Evolutionary conservation across 2,797 vertebrate genomes (phyloP), one percentile per base, ranked within the genome.

Genomic region (Ptychadena robeensis): DNA sequence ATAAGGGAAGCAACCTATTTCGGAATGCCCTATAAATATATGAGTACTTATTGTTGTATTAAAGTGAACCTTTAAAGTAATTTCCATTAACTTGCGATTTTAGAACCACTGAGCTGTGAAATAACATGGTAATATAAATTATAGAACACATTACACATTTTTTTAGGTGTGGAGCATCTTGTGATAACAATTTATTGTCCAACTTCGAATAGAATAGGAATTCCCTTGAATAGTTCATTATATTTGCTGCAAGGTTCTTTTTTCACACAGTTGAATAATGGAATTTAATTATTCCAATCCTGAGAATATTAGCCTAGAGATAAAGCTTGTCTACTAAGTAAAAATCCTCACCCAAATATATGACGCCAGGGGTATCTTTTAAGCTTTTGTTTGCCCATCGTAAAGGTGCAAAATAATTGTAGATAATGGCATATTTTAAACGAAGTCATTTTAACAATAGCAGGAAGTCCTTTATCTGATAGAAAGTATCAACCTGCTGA

Each of bases 51-150:
- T 68, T 81, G 71, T 11, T 74, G 80, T 34, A 65, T 66, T 53
- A 65, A 59, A 44, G 68, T 75, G 63, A 14, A 38, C 31, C 25
- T 67, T 74, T 68, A 74, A 65, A 68, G 59, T 81, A 72, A 81
- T 81, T 65, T 81, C 34, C 28, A 65, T 72, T 65, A 40, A 69
- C 25, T 63, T 44, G 73, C 7, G 9, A 35, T 68, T 75, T 69
- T 75, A 69, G 65, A 82, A 9, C 40, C n/a, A 64, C 31, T 82
- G 72, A 64, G 14, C 65, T 82, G 44, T 82, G 73, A 82, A 82
- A 82, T 76, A 73, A 68, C 66, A 69, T 59, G 44, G 73, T 75
- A 68, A 68, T 59, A 30, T 68, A 44, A 76, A 40, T 76, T 63
- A 74, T 76, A 61, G 27, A 69, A 63, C 70, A 76, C 37, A 76